phyloP scores from a whole-genome alignment of 2,797 vertebrate genomes.

The Acanthis flammea region DNA sequence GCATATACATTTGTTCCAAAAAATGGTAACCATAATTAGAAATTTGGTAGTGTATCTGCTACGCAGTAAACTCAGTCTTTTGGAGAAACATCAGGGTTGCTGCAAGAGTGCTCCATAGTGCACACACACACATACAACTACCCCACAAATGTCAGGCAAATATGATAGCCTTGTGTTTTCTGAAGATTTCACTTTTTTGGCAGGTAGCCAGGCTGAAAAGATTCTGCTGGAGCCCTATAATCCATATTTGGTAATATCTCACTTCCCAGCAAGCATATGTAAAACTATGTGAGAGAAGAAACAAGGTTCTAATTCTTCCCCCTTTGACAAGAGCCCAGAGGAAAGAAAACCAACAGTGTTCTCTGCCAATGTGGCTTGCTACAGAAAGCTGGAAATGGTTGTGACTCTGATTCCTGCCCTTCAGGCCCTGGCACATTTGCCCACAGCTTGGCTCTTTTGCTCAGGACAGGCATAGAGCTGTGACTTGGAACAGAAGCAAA shows the following conservation, averaged over 20 bases:
- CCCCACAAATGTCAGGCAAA: neutral
- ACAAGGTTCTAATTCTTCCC: neutral
- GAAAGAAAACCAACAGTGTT: neutral
- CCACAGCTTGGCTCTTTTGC: neutral
- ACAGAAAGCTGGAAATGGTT: neutral
- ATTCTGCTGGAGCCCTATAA: neutral
- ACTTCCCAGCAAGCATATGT: neutral
- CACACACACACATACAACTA: neutral
- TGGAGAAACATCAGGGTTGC: neutral
- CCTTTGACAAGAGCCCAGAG: neutral
- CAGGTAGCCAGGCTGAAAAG: neutral
- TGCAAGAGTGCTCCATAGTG: neutral
- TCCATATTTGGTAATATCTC: conserved; percentile 5
- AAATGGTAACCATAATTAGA: neutral
- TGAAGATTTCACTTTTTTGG: neutral
- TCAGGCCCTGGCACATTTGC: neutral
- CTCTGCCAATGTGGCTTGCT: neutral
- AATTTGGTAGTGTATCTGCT: neutral
- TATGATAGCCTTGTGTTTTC: neutral
- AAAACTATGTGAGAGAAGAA: neutral
- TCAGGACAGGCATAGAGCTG: neutral
- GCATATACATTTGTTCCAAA: neutral
- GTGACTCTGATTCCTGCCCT: neutral
- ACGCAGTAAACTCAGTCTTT: neutral
- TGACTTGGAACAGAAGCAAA: neutral